A percentile compares a stretch with the other conserved stretches of the same genome.
phyloP scores from a whole-genome alignment of 2,888 invertebrate species.

The Eupithecia centaureata region DNA sequence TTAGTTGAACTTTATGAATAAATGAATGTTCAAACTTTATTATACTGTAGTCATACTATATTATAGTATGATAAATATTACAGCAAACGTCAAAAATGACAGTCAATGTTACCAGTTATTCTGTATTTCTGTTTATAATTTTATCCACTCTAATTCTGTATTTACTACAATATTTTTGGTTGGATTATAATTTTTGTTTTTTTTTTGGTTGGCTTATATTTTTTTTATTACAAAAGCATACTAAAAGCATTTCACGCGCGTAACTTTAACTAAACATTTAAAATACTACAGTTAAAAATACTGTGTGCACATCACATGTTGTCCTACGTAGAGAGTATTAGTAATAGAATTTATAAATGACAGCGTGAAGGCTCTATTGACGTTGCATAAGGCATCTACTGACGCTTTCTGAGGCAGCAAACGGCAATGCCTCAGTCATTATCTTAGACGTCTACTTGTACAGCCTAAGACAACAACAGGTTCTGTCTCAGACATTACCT shows the following conservation, averaged over 20 bases:
- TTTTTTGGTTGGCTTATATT: background rate
- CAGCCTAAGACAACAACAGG: background rate
- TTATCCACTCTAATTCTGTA: fast-evolving
- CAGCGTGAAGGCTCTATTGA: background rate
- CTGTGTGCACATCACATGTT: background rate
- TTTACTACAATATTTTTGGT: background rate
- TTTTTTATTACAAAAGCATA: background rate
- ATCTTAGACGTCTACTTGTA: background rate
- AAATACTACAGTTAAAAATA: background rate
- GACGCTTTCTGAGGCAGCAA: background rate
- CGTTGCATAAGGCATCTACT: background rate
- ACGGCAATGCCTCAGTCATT: background rate
- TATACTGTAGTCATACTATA: too few relatives aligned
- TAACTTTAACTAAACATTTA: too few relatives aligned
- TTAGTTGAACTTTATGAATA: too few relatives aligned
- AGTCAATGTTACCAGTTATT: too few relatives aligned
- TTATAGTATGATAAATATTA: too few relatives aligned
- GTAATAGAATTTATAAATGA: background rate
- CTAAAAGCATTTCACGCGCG: background rate
- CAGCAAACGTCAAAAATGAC: too few relatives aligned
- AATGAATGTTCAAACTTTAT: too few relatives aligned
- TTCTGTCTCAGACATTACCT: too few relatives aligned
- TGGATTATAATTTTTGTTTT: background rate
- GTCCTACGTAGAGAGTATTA: background rate
- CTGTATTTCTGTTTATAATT: background rate